These are phyloP conservation scores for Ganaspis sp. DNA, from an alignment of 1,140 invertebrate species.

Conservation along the genomic window DNA sequence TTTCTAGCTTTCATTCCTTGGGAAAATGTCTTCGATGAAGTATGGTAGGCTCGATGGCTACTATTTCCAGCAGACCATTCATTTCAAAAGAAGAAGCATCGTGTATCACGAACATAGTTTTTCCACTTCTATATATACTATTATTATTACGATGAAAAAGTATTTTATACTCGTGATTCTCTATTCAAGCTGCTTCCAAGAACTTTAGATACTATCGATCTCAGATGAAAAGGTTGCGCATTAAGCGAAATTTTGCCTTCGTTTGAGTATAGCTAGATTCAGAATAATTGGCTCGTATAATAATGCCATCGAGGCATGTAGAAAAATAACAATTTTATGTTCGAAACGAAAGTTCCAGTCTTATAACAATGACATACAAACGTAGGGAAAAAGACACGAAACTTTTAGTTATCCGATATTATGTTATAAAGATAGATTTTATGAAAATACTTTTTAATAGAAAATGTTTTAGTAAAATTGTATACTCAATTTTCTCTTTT, in stretches of 20 bases:
- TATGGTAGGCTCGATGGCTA: not conserved
- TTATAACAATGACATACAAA: too few species aligned
- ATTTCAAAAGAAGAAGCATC: not conserved
- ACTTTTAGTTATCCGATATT: too few species aligned
- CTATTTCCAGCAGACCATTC: not conserved
- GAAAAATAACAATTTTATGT: too few species aligned
- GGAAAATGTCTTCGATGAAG: not conserved
- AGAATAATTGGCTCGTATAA: too few species aligned
- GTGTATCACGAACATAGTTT: not conserved
- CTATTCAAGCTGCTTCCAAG: not conserved
- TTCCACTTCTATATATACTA: not conserved
- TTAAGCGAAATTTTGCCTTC: not conserved
- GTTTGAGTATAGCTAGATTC: not conserved
- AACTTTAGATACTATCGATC: not conserved
- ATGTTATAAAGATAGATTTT: too few species aligned
- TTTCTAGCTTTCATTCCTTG: not conserved
- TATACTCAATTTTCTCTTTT: too few species aligned
- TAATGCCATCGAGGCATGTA: too few species aligned
- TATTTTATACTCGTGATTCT: not conserved
- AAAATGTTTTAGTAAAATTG: too few species aligned
- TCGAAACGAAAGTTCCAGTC: too few species aligned
- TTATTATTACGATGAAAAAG: too few species aligned
- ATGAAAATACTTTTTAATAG: too few species aligned
- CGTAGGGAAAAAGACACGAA: too few species aligned
- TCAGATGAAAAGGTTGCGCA: not conserved